Conservation (phyloP, 2,797 vertebrate species). For the Hipposideros larvatus region DNA sequence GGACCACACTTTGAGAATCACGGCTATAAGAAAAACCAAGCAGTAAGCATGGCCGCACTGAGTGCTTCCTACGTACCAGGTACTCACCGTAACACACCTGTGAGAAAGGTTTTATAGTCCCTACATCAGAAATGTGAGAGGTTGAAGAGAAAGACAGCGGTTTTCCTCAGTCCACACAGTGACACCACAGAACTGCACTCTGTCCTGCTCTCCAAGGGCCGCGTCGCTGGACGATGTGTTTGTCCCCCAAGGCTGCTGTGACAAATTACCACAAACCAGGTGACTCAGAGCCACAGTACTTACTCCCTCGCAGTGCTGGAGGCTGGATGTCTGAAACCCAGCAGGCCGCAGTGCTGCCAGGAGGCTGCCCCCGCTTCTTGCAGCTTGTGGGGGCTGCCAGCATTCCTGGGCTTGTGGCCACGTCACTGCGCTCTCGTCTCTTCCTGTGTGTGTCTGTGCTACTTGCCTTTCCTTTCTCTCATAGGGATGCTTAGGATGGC, state of each 20-base stretch:
- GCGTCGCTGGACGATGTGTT: not conserved
- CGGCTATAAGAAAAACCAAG: not conserved
- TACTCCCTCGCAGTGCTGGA: not conserved
- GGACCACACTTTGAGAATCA: not conserved
- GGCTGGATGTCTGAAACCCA: not conserved
- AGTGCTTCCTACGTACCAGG: not conserved
- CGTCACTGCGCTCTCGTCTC: not conserved
- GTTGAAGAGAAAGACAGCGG: not conserved
- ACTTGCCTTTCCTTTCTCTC: not conserved
- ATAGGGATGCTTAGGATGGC: not conserved
- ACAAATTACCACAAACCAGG: not conserved
- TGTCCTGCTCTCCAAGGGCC: not conserved
- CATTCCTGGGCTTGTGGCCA: not conserved
- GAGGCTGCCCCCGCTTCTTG: not conserved
- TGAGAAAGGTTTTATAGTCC: not conserved
- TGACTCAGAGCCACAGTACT: not conserved
- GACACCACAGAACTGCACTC: no score
- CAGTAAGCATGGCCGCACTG: fast-evolving
- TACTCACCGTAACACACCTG: not conserved
- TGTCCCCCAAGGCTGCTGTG: not conserved
- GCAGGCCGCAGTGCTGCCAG: not conserved
- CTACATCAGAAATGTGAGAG: fast-evolving
- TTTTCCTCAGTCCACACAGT: no score
- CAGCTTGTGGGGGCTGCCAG: not conserved
- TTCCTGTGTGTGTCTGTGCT: not conserved